Conservation (phyloP, 2,113 vertebrate genomes). For the Fukomys damarensis region DNA sequence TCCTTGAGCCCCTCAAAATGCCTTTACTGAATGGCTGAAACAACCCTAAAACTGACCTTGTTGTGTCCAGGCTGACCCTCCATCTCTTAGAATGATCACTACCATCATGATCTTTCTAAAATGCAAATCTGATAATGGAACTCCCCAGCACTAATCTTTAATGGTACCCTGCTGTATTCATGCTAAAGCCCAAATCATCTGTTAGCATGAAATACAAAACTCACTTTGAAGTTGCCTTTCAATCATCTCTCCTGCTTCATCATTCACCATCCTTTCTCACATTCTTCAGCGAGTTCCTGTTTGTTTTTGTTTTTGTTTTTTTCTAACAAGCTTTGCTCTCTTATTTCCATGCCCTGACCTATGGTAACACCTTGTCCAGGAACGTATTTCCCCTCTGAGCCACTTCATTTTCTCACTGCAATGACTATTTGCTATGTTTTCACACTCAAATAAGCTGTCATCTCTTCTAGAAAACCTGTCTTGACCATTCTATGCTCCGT, state of each 20-base stretch:
- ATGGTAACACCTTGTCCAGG: not conserved
- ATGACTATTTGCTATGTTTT: not conserved
- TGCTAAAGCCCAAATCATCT: not conserved
- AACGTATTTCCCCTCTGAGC: not conserved
- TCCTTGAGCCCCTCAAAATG: not conserved
- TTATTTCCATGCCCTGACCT: not conserved
- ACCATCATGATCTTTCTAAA: not conserved
- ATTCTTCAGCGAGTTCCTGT: not conserved
- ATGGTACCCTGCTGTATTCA: not conserved
- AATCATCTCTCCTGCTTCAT: not conserved
- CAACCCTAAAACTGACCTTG: not conserved
- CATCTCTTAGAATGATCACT: not conserved
- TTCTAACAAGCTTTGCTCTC: not conserved
- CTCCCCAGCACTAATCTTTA: not conserved
- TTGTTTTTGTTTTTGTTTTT: no score
- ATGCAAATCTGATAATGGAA: not conserved
- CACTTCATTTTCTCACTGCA: not conserved
- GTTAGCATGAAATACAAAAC: not conserved
- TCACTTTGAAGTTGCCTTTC: not conserved
- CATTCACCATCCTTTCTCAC: not conserved
- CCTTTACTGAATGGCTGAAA: not conserved
- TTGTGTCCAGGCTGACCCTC: not conserved
- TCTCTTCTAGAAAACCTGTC: not conserved
- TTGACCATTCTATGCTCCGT: not conserved
- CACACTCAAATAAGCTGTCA: not conserved